phyloP scores from a whole-genome alignment of 2,797 vertebrate species.

The Typhlichthys eigenmanni region DNA sequence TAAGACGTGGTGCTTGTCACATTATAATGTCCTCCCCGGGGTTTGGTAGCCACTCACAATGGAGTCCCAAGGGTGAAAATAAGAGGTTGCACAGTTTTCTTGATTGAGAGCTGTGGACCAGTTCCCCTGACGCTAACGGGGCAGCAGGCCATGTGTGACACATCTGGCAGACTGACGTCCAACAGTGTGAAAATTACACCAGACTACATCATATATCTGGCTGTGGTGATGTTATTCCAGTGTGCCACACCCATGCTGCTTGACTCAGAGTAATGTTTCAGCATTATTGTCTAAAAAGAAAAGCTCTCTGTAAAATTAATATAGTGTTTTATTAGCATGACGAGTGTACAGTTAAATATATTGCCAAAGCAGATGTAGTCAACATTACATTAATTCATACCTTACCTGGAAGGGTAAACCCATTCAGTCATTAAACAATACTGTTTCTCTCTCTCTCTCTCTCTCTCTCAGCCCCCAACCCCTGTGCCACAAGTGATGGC shows the following conservation, averaged over 20 bases:
- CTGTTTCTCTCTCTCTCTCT: constrained; percentile 1
- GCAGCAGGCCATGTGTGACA: constrained; percentile 35
- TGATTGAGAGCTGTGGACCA: constrained; percentile 55
- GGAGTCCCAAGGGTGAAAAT: constrained; percentile 28
- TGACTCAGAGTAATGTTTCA: no score
- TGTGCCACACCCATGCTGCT: no score
- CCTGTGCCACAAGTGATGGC: constrained; percentile 86
- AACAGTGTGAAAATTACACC: no score
- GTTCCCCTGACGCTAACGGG: constrained; percentile 38
- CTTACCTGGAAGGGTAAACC: no score
- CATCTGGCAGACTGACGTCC: constrained; percentile 5
- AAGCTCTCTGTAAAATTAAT: background rate
- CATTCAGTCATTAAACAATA: background rate
- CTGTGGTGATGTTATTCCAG: no score
- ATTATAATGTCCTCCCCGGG: constrained; percentile 25
- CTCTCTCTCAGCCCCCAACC: constrained; percentile 85
- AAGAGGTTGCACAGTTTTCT: constrained; percentile 5
- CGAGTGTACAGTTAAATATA: no score
- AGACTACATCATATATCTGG: no score
- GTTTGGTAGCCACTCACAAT: constrained; percentile 17
- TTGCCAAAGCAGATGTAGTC: no score
- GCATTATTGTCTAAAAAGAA: background rate
- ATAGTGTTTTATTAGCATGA: no score
- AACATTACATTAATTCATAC: no score
- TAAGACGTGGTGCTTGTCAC: constrained; percentile 25